Evolutionary conservation across 2,888 invertebrate genomes (phyloP).

Genomic region (Eupithecia inturbata): DNA sequence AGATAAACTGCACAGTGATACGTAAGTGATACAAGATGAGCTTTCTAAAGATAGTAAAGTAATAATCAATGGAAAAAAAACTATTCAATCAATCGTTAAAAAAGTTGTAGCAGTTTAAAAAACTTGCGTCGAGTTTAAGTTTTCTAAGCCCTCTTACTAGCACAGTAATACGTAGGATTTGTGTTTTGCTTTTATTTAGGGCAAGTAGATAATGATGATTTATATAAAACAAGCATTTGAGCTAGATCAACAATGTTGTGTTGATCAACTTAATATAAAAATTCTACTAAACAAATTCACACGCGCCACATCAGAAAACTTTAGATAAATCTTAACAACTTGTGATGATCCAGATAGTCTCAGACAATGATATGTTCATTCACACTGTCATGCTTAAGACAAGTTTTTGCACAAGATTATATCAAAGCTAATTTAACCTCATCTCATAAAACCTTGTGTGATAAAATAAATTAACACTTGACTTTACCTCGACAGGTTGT

Average conservation of each 20-base stretch:
- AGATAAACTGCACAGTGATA: no score
- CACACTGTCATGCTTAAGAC: slow-evolving; percentile 14
- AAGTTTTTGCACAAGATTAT: slow-evolving; percentile 11
- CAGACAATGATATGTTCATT: neutral
- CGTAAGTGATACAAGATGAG: neutral
- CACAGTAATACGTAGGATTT: no score
- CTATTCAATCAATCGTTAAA: no score
- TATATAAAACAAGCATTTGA: neutral
- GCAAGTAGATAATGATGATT: neutral
- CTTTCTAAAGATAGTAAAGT: neutral
- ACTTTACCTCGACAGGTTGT: neutral
- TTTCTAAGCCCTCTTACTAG: no score
- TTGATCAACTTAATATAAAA: neutral
- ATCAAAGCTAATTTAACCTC: neutral
- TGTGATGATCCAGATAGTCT: slow-evolving; percentile 14
- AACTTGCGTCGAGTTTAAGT: neutral
- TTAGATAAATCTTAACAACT: slow-evolving; percentile 19
- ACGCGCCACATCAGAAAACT: neutral
- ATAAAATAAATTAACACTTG: slow-evolving; percentile 10
- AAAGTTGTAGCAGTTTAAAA: neutral
- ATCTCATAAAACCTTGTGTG: slow-evolving; percentile 1
- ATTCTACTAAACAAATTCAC: neutral
- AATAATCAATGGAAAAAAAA: neutral
- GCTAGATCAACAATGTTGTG: neutral
- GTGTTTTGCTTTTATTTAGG: no score